Conservation (phyloP, 2,888 invertebrate species). For the Diploptera punctata region DNA sequence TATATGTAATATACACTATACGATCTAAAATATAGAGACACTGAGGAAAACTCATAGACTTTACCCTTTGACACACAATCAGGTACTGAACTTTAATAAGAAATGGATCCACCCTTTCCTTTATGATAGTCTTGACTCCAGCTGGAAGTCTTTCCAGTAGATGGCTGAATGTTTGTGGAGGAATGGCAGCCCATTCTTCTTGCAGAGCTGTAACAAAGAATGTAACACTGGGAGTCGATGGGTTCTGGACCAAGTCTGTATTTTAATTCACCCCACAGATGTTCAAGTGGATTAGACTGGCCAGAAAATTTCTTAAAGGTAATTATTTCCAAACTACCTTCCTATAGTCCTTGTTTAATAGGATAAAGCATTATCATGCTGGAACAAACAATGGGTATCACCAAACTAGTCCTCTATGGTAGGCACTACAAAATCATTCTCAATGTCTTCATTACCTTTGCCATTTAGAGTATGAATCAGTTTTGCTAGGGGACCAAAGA, state of each 20-base stretch:
- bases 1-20: neutral
- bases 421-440: neutral
- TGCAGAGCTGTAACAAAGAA: neutral
- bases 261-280: neutral
- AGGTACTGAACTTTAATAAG: neutral
- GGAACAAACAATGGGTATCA: neutral
- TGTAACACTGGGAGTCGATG: neutral
- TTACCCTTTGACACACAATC: too few species aligned
- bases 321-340: neutral
- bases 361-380: neutral
- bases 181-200: neutral
- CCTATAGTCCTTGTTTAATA: neutral
- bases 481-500: neutral
- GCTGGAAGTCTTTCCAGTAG: neutral
- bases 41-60: too few species aligned
- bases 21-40: neutral
- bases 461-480: neutral
- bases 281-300: neutral
- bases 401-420: neutral
- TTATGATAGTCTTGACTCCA: too few species aligned
- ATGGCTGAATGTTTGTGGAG: neutral
- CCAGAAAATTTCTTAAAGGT: neutral
- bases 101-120: neutral
- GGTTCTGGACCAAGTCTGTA: neutral
- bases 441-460: neutral